A percentile compares a stretch with the other conserved stretches of the same genome.
Conservation (phyloP, 2,797 vertebrate genomes). For the Champsocephalus gunnari region DNA sequence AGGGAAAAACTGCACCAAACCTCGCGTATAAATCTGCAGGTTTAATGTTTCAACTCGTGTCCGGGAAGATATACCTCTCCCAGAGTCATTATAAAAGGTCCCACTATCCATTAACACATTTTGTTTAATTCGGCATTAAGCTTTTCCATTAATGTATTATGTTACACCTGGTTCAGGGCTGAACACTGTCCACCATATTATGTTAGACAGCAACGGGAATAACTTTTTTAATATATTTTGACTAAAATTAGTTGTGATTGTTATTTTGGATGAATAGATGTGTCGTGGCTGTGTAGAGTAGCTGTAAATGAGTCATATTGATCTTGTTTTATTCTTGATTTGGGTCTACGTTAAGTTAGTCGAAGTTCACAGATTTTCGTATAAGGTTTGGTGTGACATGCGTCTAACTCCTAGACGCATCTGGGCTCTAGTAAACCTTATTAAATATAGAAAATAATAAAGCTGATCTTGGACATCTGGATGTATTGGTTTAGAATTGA, state of each 20-base stretch:
- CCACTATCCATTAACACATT: accelerated
- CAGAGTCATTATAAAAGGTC: background rate
- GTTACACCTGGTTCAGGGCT: background rate
- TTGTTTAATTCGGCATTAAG: constrained; percentile 3
- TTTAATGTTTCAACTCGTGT: background rate
- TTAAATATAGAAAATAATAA: background rate
- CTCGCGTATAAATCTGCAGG: background rate
- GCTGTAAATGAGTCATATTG: accelerated
- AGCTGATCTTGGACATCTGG: background rate
- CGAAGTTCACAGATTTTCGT: background rate
- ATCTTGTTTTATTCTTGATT: background rate
- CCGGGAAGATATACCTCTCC: accelerated
- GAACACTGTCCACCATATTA: background rate
- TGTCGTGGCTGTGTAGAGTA: background rate
- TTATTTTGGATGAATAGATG: background rate
- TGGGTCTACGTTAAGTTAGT: background rate
- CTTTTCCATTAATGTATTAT: background rate
- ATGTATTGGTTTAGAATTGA: background rate
- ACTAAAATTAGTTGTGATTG: background rate
- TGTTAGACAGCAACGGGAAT: constrained; percentile 9
- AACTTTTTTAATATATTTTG: background rate
- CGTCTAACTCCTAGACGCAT: background rate
- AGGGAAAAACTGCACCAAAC: constrained; percentile 13
- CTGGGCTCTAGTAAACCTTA: background rate
- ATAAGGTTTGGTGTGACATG: constrained; percentile 2